Conservation (phyloP, 2,888 invertebrate genomes). For the Xestia xanthographa region DNA sequence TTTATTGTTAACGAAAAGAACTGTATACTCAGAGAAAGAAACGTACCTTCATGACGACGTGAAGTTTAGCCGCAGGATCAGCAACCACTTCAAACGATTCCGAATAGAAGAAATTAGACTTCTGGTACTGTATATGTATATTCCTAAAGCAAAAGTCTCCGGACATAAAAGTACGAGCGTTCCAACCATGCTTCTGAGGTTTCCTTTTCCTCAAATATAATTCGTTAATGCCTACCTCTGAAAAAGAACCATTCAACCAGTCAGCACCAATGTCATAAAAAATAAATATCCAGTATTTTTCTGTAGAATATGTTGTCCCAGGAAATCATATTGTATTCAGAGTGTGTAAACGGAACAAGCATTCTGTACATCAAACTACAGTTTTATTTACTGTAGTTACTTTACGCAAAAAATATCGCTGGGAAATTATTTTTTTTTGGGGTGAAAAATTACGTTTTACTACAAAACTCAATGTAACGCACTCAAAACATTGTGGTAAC, state of each 20-base stretch:
- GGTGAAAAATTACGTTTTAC: too few species aligned
- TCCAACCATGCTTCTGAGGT: constrained; percentile 78
- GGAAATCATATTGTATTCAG: too few species aligned
- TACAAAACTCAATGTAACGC: too few species aligned
- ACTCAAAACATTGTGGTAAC: too few species aligned
- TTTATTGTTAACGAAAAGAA: neutral
- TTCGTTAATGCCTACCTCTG: constrained; percentile 76
- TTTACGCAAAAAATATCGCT: too few species aligned
- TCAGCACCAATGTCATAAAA: neutral
- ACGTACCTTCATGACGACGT: constrained; percentile 68
- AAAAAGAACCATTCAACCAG: constrained; percentile 39
- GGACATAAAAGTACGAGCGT: constrained; percentile 75
- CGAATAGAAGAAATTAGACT: constrained; percentile 76
- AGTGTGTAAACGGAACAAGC: too few species aligned
- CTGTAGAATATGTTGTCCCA: too few species aligned
- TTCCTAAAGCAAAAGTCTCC: constrained; percentile 80
- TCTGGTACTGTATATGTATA: constrained; percentile 58
- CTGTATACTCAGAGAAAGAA: neutral
- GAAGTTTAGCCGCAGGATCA: constrained; percentile 52
- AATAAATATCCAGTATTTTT: neutral
- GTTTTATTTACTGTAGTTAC: too few species aligned
- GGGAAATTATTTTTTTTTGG: too few species aligned
- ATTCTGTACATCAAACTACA: too few species aligned
- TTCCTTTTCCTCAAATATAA: constrained; percentile 72
- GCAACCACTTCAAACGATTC: constrained; percentile 79